Evolutionary conservation across 1,140 invertebrate genomes (phyloP), one percentile per base, ranked within the genome.

Genomic region (Drosophila sproati): DNA sequence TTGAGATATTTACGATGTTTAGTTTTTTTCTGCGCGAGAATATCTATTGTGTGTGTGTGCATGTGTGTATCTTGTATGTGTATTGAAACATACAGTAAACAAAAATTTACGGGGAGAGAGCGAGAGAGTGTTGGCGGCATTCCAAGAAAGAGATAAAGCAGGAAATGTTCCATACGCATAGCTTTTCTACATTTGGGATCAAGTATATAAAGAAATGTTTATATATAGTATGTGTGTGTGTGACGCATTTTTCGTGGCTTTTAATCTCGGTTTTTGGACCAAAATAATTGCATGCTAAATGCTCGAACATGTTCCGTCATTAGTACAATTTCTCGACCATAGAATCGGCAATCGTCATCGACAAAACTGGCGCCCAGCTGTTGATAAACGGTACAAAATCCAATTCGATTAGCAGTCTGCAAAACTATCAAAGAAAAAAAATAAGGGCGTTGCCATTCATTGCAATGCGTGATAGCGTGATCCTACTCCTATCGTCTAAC

Each of bases 291-390:
- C 41, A 51, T 47, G 75, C 76, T 78, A 75, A 78, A 75, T 70
- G 60, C 5, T 43, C 34, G 28, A 78, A 78, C 76, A 75, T 66
- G 76, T 78, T 78, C 70, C 71, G 71, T 74, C 71, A 76, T 76
- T 71, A 71, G 34, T 64, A 43, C 41, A 7, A 20, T 20, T 20
- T 20, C 32, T 20, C 37, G 29, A 41, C 3, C 34, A n/a, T 39
- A 68, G 51, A 37, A 20, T 20, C 20, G 20, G 20, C 20, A 20
- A 20, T 20, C 32, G 32, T 12, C 28, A 39, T 51, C 29, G 47
- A 43, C 34, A 59, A n/a, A 55, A 56, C 52, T 12, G 41, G 7
- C 45, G 32, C 20, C n/a, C 51, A 39, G 62, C 50, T 66, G 37
- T 43, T 63, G 43, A 75, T 70, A 77, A 66, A 37, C 28, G 45